Base-by-base conservation (phyloP, 2,797 vertebrate species). In the Rallus crepitans region DNA sequence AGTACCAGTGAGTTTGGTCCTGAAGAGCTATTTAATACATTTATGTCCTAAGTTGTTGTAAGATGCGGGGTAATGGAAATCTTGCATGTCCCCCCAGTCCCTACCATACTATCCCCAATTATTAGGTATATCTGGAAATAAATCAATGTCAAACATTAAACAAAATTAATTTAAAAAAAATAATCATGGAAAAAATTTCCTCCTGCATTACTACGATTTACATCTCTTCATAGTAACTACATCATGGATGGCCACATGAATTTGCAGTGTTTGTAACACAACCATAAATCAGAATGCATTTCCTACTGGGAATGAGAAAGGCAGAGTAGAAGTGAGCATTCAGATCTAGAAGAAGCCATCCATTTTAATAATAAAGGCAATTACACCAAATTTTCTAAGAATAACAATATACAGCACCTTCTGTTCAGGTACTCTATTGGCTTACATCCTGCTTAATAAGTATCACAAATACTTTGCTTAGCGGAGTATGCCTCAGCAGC, bases 361-460 rank as follows among this genome's bases (percentile, higher is more conserved):
- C 40, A 75, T 93, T 94, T 90, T 87, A 81, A 89, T 96, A 92
- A 89, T 57, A 89, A 89, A 96, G 80, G 57, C 55, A 79, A 94
- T 89, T 87, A 89, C n/a, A 90, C 16, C 73, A 82, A 19, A 72
- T 93, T 93, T 82, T 55, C 63, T 47, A 55, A 76, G 70, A 75
- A 59, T 61, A 91, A 65, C 82, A 82, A 78, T 25, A 30, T 27
- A 85, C 39, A 91, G 30, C 57, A 81, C 82, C 69, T 87, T 91
- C 93, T 93, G 63, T 76, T 95, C 66, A 59, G 47, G 15, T 81
- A 61, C 17, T 81, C 28, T 23, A 7, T 23, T 91, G 88, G 91
- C 80, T 88, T 86, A 78, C 56, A 57, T 55, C 85, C 80, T 65
- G 47, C 59, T 77, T 86, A 83, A 94, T 31, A 73, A 37, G 23